Base-by-base conservation (phyloP, 2,797 vertebrate genomes). In the Cottoperca gobio region DNA sequence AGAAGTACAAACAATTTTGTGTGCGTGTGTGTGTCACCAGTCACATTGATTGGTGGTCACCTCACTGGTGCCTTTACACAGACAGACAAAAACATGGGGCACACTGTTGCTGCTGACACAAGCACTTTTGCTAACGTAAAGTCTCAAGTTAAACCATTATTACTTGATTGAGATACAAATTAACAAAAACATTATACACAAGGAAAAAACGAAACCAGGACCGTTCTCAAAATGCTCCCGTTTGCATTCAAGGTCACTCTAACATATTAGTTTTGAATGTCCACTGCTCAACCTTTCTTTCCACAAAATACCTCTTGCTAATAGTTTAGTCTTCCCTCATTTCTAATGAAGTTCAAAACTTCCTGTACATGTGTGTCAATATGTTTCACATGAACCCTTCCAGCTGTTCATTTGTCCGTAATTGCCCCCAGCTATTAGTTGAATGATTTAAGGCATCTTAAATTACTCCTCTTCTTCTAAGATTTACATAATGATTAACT, bases 21-120 rank as follows among this genome's bases (percentile, higher is more conserved):
- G 39, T 8, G 33, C 33, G 53, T 54, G 11, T 59, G 13, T 52
- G 46, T 75, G 82, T 77, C 85, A 83, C 82, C 77, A 70, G 75
- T 71, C 83, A 74, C 61, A 91, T 86, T 83, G 89, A 91, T 89
- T 63, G 65, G 79, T 80, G 86, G 78, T 89, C 81, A 77, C 45
- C 66, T 62, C 54, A 49, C 73, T 64, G 81, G 82, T 87, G 85
- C 76, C 76, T 70, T 52, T 1, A 72, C 57, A 39, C 50, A 50
- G 21, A 62, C 48, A 65, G 3, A 28, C 37, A 60, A 33, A 24
- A 49, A 53, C 58, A 26, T n/a, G n/a, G 11, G 40, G 53, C 62
- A 68, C 45, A 16, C 21, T 10, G 24, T 40, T 58, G 40, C 52
- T 50, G 64, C 14, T 50, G 46, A 75, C 61, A 70, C 57, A 70